phyloP scores from a whole-genome alignment of 2,113 vertebrate genomes.

The Podocnemis expansa region DNA sequence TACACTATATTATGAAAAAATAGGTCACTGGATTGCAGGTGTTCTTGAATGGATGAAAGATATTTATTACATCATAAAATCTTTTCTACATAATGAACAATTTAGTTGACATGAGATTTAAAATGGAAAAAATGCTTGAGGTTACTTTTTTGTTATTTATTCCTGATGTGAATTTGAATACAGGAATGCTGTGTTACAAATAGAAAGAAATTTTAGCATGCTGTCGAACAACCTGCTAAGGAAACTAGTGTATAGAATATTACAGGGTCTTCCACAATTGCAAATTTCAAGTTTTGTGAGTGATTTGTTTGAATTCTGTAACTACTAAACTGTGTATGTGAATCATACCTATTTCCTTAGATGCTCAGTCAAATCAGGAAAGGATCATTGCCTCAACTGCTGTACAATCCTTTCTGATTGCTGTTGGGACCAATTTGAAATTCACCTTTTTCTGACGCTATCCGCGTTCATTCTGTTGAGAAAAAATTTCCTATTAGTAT shows the following conservation, averaged over 20 bases:
- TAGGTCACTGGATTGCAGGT: background rate
- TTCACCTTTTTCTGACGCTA: background rate
- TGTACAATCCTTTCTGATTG: background rate
- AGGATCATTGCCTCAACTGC: background rate
- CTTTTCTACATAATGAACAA: background rate
- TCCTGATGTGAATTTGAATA: constrained; percentile 23
- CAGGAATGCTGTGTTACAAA: constrained; percentile 40
- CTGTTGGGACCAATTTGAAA: background rate
- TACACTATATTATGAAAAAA: background rate
- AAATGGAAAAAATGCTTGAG: background rate
- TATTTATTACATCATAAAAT: background rate
- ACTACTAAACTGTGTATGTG: background rate
- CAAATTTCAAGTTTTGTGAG: constrained; percentile 8
- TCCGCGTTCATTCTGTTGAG: background rate
- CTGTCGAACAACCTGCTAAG: background rate
- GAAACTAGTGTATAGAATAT: background rate
- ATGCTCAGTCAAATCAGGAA: background rate
- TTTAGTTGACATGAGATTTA: background rate
- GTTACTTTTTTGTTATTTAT: background rate
- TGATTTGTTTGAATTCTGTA: background rate
- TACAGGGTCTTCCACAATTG: background rate
- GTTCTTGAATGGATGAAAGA: background rate
- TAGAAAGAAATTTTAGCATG: constrained; percentile 21
- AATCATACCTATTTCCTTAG: background rate
- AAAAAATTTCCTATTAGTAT: background rate